Evolutionary conservation across 2,113 vertebrate genomes (phyloP).

Genomic region (Eublepharis macularius): DNA sequence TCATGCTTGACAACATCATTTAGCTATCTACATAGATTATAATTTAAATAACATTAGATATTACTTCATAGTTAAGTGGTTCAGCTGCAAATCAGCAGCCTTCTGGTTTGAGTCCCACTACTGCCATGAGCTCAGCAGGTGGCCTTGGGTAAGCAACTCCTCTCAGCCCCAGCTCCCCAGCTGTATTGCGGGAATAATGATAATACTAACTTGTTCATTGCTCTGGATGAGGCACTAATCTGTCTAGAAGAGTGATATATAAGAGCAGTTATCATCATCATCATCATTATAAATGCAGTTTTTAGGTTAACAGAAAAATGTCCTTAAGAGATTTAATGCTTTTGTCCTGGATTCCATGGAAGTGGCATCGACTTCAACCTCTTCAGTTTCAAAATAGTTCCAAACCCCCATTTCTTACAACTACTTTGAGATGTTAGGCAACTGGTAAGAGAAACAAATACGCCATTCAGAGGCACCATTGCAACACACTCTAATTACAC

Average conservation of each 20-base stretch:
- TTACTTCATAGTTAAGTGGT: background rate
- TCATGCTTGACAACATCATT: background rate
- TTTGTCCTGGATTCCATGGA: background rate
- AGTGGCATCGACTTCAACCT: background rate
- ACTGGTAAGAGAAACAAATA: background rate
- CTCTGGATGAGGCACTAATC: too few species aligned
- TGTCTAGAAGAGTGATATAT: too few species aligned
- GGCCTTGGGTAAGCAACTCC: too few species aligned
- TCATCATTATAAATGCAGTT: background rate
- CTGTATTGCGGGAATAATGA: too few species aligned
- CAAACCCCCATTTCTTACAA: background rate
- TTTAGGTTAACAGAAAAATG: background rate
- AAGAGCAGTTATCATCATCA: too few species aligned
- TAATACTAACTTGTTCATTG: too few species aligned
- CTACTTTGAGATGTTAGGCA: constrained; percentile 27
- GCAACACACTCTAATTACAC: background rate
- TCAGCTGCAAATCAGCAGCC: too few species aligned
- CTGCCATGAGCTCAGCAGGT: too few species aligned
- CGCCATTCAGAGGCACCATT: background rate
- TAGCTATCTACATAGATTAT: background rate
- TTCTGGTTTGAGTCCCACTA: too few species aligned
- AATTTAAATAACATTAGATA: background rate
- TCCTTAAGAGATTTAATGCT: background rate
- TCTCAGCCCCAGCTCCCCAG: too few species aligned
- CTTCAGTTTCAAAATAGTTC: background rate